Evolutionary conservation across 1,140 invertebrate genomes (phyloP).

Genomic region (Drosophila fuyamai): DNA sequence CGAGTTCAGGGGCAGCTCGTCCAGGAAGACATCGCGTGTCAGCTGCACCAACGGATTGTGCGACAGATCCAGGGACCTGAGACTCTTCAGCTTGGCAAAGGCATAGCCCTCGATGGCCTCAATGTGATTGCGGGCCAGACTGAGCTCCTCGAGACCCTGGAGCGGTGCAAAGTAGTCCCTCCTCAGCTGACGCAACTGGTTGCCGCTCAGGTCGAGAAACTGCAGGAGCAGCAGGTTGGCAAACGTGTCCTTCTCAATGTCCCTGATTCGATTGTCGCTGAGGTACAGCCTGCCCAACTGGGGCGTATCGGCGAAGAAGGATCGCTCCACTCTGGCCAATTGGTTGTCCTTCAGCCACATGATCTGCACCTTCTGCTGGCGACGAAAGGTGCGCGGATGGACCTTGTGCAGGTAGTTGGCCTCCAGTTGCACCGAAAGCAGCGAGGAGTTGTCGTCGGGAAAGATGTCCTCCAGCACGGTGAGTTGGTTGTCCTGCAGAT

Average conservation of each 20-base stretch:
- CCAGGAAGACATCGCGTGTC: slow-evolving; percentile 88
- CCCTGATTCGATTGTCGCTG: slow-evolving; percentile 92
- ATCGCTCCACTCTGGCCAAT: slow-evolving; percentile 89
- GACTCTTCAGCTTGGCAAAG: slow-evolving; percentile 87
- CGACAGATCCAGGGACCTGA: slow-evolving; percentile 88
- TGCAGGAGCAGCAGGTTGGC: slow-evolving; percentile 90
- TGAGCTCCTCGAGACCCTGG: slow-evolving; percentile 88
- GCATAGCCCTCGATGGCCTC: slow-evolving; percentile 87
- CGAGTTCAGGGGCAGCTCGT: slow-evolving; percentile 87
- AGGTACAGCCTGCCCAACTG: slow-evolving; percentile 92
- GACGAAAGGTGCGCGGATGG: slow-evolving; percentile 91
- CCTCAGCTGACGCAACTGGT: slow-evolving; percentile 88
- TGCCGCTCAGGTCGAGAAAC: slow-evolving; percentile 92
- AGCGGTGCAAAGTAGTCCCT: slow-evolving; percentile 88
- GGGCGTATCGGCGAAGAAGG: slow-evolving; percentile 90
- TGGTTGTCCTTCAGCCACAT: slow-evolving; percentile 95
- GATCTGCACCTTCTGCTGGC: slow-evolving; percentile 92
- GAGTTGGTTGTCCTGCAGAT: slow-evolving; percentile 93
- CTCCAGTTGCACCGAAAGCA: slow-evolving; percentile 94
- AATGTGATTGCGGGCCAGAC: slow-evolving; percentile 88
- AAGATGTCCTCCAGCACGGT: slow-evolving; percentile 92
- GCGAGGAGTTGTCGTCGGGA: slow-evolving; percentile 88
- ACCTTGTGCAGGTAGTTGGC: slow-evolving; percentile 92
- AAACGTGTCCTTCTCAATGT: slow-evolving; percentile 93
- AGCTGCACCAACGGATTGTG: slow-evolving; percentile 88